Conservation (phyloP, 2,888 invertebrate genomes). For the Acrocyrtus sp. region DNA sequence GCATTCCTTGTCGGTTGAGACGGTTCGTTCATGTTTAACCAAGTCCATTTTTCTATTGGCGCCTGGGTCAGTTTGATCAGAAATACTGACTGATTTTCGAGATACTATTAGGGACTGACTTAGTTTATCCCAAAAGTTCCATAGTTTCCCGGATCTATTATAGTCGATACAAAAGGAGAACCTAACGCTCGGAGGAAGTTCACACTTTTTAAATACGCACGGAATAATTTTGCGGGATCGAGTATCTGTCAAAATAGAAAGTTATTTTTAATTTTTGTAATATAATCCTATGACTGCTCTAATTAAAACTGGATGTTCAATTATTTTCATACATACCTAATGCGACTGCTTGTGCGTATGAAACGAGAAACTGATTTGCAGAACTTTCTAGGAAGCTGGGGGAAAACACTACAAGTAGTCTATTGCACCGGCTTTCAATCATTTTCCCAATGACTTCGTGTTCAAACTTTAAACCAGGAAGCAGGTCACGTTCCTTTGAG, state of each 20-base stretch:
- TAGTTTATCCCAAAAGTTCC: conserved; percentile 79
- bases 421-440: conserved; percentile 80
- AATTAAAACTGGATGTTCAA: neutral
- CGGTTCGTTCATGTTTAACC: neutral
- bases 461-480: conserved; percentile 77
- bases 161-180: conserved; percentile 76
- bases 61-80: neutral
- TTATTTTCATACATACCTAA: conserved; percentile 72
- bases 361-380: conserved; percentile 81
- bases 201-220: conserved; percentile 74
- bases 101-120: conserved; percentile 67
- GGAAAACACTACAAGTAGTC: conserved; percentile 82
- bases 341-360: conserved; percentile 82
- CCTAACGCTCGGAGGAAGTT: conserved; percentile 74
- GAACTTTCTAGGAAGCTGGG: conserved; percentile 79
- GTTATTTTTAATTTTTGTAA: neutral
- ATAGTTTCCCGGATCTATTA: conserved; percentile 69
- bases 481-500: conserved; percentile 77
- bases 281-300: too few species aligned
- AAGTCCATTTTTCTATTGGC: too few species aligned
- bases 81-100: too few species aligned
- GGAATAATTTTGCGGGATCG: conserved; percentile 76
- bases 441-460: conserved; percentile 78
- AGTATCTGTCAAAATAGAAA: conserved; percentile 66
- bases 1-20: neutral